phyloP scores from a whole-genome alignment of 2,113 vertebrate genomes.

The Trogon melanurus region DNA sequence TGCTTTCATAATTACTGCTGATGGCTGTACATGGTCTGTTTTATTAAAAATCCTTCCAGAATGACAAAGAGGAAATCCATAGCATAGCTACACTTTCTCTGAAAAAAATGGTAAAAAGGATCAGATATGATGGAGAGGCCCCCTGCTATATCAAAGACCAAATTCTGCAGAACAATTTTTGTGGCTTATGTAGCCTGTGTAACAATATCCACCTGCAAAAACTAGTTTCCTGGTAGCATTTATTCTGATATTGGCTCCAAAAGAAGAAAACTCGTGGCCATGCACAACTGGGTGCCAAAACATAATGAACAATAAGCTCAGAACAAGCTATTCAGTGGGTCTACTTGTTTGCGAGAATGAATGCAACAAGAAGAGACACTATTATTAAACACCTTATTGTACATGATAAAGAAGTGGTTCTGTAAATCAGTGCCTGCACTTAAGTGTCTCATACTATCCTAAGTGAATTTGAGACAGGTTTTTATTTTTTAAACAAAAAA shows the following conservation, averaged over 20 bases:
- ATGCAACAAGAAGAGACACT: background rate
- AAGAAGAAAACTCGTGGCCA: background rate
- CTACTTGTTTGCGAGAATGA: background rate
- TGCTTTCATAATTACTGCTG: constrained; percentile 58
- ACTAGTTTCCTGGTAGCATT: background rate
- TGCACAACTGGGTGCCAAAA: background rate
- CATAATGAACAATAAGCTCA: background rate
- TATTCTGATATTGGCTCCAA: background rate
- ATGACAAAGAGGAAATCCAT: constrained; percentile 6
- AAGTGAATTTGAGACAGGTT: background rate
- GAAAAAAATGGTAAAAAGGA: constrained; percentile 8
- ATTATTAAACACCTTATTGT: background rate
- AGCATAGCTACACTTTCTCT: background rate
- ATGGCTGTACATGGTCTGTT: constrained; percentile 29
- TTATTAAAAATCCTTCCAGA: constrained; percentile 22
- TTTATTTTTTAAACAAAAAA: background rate
- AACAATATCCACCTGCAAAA: background rate
- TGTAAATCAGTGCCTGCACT: background rate
- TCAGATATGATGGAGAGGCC: background rate
- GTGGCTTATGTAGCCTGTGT: background rate
- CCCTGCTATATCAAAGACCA: background rate
- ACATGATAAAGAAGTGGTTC: background rate
- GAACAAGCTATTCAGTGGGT: background rate
- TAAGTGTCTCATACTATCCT: background rate
- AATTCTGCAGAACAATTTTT: background rate